Evolutionary conservation across 1,140 invertebrate genomes (phyloP), one percentile per base, ranked within the genome.

Genomic region (Bombus polaris): DNA sequence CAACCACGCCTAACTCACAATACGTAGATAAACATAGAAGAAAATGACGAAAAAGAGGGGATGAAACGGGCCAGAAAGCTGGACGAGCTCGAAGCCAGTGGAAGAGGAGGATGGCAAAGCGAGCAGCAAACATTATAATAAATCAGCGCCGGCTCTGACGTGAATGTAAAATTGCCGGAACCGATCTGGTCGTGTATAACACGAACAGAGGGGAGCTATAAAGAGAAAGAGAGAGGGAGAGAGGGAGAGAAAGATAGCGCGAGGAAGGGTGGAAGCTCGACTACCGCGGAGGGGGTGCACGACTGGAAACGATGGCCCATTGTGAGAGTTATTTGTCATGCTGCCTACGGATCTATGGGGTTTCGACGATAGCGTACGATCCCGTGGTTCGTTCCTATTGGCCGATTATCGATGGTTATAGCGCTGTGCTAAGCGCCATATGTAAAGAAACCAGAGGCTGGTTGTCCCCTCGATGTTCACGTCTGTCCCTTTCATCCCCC

Each of bases 281-380:
- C 81, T 81, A 86, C 89, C 87, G 87, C 83, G 90, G 86, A 79
- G 81, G 83, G 86, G 83, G 89, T 83, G 88, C 85, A 71, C 80
- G 87, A 85, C 79, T 76, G 78, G 85, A 77, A 87, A 73, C 88
- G 88, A 94, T 93, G 91, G 92, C 78, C 93, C 92, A 94, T 95
- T 94, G 94, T 94, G 91, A 93, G 89, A 94, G 93, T 94, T 94
- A 95, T 95, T 95, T 95, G 94, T 95, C 94, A 95, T 94, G 90
- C 92, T 93, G 90, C 88, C 92, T 93, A 88, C 86, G 89, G 92
- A 92, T 93, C 88, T 92, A 92, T 92, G 88, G 89, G 91, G 86
- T 42, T 89, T 88, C 87, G 88, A 91, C 87, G 88, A 90, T 83
- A 90, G n/a, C 87, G 88, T 1, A 81, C 81, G 83, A 83, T 74